These are phyloP conservation scores for Habropoda laboriosa DNA, from an alignment of 1,140 invertebrate species.

Conservation along the genomic window DNA sequence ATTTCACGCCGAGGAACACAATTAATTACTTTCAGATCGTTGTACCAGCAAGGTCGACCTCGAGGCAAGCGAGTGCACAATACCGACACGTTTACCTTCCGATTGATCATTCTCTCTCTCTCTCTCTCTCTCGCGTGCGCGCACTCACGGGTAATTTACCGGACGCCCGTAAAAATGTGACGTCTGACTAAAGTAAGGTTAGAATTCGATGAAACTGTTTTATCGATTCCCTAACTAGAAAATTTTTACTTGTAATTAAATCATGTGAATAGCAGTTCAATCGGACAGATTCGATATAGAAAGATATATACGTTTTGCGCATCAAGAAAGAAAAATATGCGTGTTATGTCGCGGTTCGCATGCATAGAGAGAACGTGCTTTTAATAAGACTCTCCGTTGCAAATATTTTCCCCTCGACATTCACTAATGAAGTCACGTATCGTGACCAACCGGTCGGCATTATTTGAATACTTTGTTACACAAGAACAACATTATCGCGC, in stretches of 20 bases:
- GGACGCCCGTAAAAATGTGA: not conserved
- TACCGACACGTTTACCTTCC: conserved; percentile 23
- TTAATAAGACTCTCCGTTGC: conserved; percentile 3
- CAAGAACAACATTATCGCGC: not conserved
- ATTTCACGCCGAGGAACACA: conserved; percentile 12
- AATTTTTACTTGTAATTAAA: not conserved
- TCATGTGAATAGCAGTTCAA: not conserved
- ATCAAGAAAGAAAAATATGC: not conserved
- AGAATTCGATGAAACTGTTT: not conserved
- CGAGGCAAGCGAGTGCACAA: conserved; percentile 39
- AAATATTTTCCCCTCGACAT: conserved; percentile 25
- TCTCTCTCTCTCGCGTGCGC: not conserved
- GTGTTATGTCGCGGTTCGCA: not conserved
- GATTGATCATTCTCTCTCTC: conserved; percentile 14
- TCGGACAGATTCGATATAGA: no score
- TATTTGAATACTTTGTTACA: conserved; percentile 5
- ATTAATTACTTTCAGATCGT: conserved; percentile 51
- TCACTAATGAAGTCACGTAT: conserved; percentile 13
- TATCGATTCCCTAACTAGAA: not conserved
- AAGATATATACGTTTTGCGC: not conserved
- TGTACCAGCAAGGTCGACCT: conserved; percentile 45
- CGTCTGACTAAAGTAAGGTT: not conserved
- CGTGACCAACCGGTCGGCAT: not conserved
- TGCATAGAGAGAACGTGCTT: not conserved
- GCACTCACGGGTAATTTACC: not conserved